These are phyloP conservation scores for Lynx canadensis DNA, from an alignment of 2,113 vertebrate species.

Conservation along the genomic window DNA sequence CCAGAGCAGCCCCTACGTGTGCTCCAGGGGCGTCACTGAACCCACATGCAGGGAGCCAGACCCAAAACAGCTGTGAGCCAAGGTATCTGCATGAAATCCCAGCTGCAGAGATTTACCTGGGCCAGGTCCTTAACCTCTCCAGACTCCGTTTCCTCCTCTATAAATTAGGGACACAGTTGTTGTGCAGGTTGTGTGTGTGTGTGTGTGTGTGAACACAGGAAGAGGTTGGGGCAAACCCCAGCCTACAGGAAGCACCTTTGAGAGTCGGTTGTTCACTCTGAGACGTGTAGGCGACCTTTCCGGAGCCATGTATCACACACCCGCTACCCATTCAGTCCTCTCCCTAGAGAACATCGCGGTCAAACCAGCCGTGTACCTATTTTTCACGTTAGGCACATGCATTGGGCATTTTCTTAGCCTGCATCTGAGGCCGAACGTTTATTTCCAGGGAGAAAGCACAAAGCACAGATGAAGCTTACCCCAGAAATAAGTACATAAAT, in stretches of 20 bases:
- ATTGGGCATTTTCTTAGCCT: neutral
- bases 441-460: neutral
- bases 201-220: neutral
- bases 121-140: neutral
- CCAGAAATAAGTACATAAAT: neutral
- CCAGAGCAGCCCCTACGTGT: rapidly evolving
- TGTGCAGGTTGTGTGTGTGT: too few relatives aligned
- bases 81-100: neutral
- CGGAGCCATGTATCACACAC: rapidly evolving
- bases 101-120: neutral
- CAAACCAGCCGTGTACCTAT: rapidly evolving
- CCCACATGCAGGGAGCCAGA: neutral
- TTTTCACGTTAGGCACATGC: rapidly evolving
- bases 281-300: rapidly evolving
- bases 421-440: neutral
- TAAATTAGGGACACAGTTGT: neutral
- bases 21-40: rapidly evolving
- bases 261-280: rapidly evolving
- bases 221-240: rapidly evolving
- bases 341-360: rapidly evolving
- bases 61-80: neutral
- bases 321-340: rapidly evolving
- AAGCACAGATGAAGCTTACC: neutral
- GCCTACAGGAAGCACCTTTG: neutral
- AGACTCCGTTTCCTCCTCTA: neutral